phyloP scores from a whole-genome alignment of 2,113 vertebrate genomes.

The Pantherophis guttatus region DNA sequence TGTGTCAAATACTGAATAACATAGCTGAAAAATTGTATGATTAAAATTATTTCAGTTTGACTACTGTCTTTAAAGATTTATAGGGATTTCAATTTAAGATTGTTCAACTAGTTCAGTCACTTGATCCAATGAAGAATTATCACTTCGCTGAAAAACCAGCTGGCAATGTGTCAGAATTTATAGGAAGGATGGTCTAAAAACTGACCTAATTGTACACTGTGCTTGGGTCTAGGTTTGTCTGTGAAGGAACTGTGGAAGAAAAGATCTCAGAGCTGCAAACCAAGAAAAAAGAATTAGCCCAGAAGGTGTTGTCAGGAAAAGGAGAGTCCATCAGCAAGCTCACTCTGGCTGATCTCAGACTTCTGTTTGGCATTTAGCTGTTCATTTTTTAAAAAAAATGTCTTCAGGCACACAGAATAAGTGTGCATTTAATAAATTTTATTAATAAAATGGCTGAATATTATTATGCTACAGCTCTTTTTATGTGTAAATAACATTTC shows the following conservation, averaged over 20 bases:
- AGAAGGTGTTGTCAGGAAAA: constrained; percentile 87
- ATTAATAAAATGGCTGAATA: constrained; percentile 2
- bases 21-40: neutral
- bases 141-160: neutral
- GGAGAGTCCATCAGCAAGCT: constrained; percentile 81
- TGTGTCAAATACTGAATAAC: neutral
- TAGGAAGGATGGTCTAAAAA: neutral
- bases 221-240: constrained; percentile 81
- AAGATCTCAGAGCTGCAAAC: constrained; percentile 88
- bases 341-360: constrained; percentile 85
- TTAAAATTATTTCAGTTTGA: neutral
- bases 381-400: neutral
- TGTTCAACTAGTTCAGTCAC: neutral
- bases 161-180: neutral
- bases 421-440: accelerated
- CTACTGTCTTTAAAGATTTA: neutral
- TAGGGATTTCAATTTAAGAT: neutral
- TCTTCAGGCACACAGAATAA: neutral
- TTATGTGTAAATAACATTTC: neutral
- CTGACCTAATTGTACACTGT: neutral
- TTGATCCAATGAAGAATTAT: accelerated
- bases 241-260: constrained; percentile 90
- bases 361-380: constrained; percentile 81
- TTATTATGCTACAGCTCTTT: neutral
- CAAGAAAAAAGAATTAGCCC: constrained; percentile 89